Percentiles rank a stretch among this genome's conserved stretches.
Evolutionary conservation across 2,888 invertebrate genomes (phyloP).

Genomic region (Idaea straminata): DNA sequence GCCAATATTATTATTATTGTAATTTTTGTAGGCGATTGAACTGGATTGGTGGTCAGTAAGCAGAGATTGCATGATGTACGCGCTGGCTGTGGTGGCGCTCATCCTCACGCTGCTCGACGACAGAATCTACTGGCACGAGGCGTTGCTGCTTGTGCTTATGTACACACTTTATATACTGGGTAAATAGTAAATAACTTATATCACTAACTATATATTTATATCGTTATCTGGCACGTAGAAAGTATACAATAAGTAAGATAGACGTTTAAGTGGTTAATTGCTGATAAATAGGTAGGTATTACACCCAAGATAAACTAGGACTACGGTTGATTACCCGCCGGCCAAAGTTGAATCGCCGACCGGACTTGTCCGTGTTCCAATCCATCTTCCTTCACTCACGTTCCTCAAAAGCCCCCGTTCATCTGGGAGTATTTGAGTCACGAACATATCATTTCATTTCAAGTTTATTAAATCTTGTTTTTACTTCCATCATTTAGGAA

Average conservation of each 20-base stretch:
- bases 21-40: conserved; percentile 76
- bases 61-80: conserved; percentile 87
- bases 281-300: neutral
- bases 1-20: neutral
- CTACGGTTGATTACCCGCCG: neutral
- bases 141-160: conserved; percentile 83
- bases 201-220: conserved; percentile 3
- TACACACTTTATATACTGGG: conserved; percentile 86
- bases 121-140: conserved; percentile 88
- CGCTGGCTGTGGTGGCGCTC: conserved; percentile 84
- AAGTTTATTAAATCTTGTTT: too few relatives aligned
- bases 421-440: too few relatives aligned
- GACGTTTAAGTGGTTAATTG: neutral
- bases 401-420: too few relatives aligned
- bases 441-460: too few relatives aligned
- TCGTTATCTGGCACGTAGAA: neutral
- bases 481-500: too few relatives aligned
- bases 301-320: conserved; percentile 2
- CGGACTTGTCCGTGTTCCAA: too few relatives aligned
- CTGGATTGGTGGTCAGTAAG: conserved; percentile 90
- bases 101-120: conserved; percentile 86
- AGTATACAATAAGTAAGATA: neutral
- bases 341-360: neutral
- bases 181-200: conserved; percentile 47
- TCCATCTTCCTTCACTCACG: too few relatives aligned